A percentile compares a stretch with the other conserved stretches of the same genome.
These are phyloP conservation scores for Uropsilus gracilis DNA, from an alignment of 2,113 vertebrate genomes.

Conservation along the genomic window DNA sequence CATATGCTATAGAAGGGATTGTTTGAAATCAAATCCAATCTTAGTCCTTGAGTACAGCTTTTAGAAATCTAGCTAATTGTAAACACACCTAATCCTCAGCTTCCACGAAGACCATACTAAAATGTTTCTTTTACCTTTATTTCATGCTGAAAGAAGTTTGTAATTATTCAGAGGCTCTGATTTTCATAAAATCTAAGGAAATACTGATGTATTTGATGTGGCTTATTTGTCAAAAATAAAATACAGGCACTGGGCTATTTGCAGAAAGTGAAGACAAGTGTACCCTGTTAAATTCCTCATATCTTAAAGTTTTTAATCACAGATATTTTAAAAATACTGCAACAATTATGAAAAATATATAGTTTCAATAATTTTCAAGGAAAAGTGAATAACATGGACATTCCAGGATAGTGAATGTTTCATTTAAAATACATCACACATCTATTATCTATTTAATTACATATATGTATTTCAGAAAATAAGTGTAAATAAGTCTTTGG, in stretches of 20 bases:
- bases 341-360: not conserved
- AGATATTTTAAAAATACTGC: not conserved
- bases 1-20: slow-evolving; percentile 48
- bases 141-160: slow-evolving; percentile 41
- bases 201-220: not conserved
- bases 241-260: not conserved
- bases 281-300: not conserved
- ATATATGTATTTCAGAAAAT: not conserved
- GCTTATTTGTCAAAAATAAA: slow-evolving; percentile 52
- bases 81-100: slow-evolving; percentile 3
- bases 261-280: not conserved
- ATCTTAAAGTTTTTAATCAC: not conserved
- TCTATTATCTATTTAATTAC: not conserved
- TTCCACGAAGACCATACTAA: not conserved
- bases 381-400: not conserved
- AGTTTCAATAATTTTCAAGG: not conserved
- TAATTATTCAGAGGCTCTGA: not conserved
- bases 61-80: slow-evolving; percentile 56
- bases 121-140: slow-evolving; percentile 52
- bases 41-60: slow-evolving; percentile 42
- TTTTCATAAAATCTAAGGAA: slow-evolving; percentile 22
- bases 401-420: not conserved
- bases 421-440: not conserved
- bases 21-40: slow-evolving; percentile 51
- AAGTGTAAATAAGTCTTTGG: not conserved